Percentiles rank a stretch among this genome's conserved stretches.
phyloP scores from a whole-genome alignment of 1,140 invertebrate genomes.

The Trichonephila clavipes region DNA sequence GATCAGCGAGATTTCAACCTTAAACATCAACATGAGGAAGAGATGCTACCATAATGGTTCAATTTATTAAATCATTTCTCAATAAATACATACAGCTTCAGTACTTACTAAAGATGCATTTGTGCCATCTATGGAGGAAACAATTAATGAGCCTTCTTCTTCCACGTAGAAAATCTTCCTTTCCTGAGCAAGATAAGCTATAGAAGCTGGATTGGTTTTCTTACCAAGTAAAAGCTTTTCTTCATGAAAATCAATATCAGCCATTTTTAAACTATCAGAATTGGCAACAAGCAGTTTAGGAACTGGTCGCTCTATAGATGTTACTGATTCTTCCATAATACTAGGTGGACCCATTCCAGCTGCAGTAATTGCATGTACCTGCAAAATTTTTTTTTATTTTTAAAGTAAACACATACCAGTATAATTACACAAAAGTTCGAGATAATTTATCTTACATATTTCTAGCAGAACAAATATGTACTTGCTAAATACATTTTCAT shows the following conservation, averaged over 20 bases:
- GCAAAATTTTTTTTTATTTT: not conserved
- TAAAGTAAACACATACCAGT: not conserved
- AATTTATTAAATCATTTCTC: no score
- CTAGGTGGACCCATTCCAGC: constrained; percentile 87
- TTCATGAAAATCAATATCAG: constrained; percentile 86
- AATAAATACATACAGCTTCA: not conserved
- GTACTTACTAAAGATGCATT: constrained; percentile 83
- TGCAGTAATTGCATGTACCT: constrained; percentile 89
- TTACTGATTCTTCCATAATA: constrained; percentile 84
- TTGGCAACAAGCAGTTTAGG: constrained; percentile 89
- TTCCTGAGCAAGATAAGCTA: constrained; percentile 83
- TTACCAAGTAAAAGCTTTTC: constrained; percentile 81
- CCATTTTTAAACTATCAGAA: constrained; percentile 85
- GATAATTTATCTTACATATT: no score
- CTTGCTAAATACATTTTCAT: no score
- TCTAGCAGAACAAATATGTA: no score
- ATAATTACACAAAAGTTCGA: no score
- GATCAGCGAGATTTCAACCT: no score
- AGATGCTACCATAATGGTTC: no score
- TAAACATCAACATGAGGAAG: no score
- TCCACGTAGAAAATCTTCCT: constrained; percentile 91
- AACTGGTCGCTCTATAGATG: constrained; percentile 86
- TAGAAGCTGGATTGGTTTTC: constrained; percentile 78
- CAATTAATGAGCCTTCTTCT: constrained; percentile 88
- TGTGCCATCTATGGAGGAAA: constrained; percentile 83